Base-by-base conservation (phyloP, 2,113 vertebrate genomes). In the Spheniscus mendiculus region DNA sequence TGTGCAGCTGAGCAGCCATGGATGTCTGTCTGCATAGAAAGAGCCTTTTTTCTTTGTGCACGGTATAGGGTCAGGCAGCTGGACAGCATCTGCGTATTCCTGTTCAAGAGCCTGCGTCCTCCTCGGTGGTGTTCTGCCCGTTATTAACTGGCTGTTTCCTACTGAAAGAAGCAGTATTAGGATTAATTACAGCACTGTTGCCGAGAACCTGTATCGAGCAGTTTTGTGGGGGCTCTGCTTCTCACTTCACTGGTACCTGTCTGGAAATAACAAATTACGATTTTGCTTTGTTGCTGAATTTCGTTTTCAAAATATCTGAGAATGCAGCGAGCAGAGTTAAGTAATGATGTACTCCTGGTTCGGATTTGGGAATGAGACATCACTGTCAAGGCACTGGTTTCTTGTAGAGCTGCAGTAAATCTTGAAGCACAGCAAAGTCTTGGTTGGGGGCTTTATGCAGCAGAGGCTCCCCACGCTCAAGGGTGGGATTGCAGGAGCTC, bases 121-220 rank as follows among this genome's bases (percentile, higher is more conserved):
- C 29, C 44, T 70, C 44, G 36, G 10, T 5, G 58, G 12, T 6
- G 15, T 36, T 14, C 50, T 34, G 32, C 72, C 50, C 4, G 19
- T 30, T 18, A n/a, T 20, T 44, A 49, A 34, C 83, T 26, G 40
- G 15, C 59, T 29, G 15, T 8, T 62, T 12, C 76, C 83, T 52
- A 2, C 69, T 11, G 36, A 21, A 61, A 45, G 61, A 10, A 27
- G 17, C 0, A 40, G 25, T 10, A 7, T 45, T 2, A 44, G 66
- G 58, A 19, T 66, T 52, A 25, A 44, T 53, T 17, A 27, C 21
- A 10, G 56, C 11, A 4, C 50, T 4, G 58, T 20, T 38, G 52
- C 65, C 5, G 16, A 15, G 45, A 23, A 6, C 2, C 52, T 9
- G 12, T 2, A 2, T 27, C 22, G 0, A 6, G 59, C 53, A 3